These are phyloP conservation scores for Zygaena filipendulae DNA, from an alignment of 2,888 invertebrate species.

Conservation along the genomic window DNA sequence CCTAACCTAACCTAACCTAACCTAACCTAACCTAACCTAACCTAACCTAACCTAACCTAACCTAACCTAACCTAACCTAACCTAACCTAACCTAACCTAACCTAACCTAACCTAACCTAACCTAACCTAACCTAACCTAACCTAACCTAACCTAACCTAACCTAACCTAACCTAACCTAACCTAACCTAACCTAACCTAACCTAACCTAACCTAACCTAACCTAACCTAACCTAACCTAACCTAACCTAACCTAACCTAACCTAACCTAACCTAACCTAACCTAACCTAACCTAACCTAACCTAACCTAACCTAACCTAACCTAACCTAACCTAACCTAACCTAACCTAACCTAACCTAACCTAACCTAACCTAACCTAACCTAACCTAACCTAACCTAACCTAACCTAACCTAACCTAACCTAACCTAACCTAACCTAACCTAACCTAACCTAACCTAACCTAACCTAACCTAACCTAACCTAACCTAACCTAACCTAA, in stretches of 20 bases:
- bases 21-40: constrained; percentile 9
- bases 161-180: constrained; percentile 9
- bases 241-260: constrained; percentile 9
- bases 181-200: constrained; percentile 8
- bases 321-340: not conserved
- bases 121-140: constrained; percentile 9
- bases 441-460: too few species aligned
- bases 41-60: constrained; percentile 9
- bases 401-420: constrained; percentile 1
- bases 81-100: constrained; percentile 9
- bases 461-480: too few species aligned
- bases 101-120: constrained; percentile 9
- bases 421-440: constrained; percentile 1
- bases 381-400: constrained; percentile 1
- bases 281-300: constrained; percentile 4
- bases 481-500: too few species aligned
- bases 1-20: constrained; percentile 9
- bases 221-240: constrained; percentile 9
- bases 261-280: constrained; percentile 9
- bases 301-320: not conserved
- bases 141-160: constrained; percentile 9
- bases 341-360: not conserved
- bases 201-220: constrained; percentile 9
- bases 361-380: constrained; percentile 1
- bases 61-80: constrained; percentile 9